Evolutionary conservation across 2,797 vertebrate genomes (phyloP).

Genomic region (Enteromius anoplus): DNA sequence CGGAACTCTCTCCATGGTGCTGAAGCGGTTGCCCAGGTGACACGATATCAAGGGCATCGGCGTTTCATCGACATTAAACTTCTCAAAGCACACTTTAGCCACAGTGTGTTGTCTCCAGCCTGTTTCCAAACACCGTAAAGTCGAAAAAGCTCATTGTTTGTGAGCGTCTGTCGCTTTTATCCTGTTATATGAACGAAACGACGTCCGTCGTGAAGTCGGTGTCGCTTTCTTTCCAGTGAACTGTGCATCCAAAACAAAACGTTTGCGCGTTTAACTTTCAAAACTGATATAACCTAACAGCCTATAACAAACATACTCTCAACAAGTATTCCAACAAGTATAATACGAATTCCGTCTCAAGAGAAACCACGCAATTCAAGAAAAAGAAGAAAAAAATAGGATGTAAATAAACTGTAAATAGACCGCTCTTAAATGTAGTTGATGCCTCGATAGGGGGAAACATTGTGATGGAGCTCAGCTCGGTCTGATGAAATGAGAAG

Average conservation of each 20-base stretch:
- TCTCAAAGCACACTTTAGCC: not conserved
- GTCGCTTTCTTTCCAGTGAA: not conserved
- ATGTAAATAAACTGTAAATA: not conserved
- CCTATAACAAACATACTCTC: conserved; percentile 18
- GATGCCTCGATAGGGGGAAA: conserved; percentile 27
- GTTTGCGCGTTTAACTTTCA: not conserved
- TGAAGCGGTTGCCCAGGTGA: conserved; percentile 71
- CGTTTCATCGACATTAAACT: not conserved
- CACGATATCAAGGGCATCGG: conserved; percentile 61
- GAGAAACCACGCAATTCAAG: not conserved
- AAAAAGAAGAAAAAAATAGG: not conserved
- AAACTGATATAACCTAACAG: conserved; percentile 29
- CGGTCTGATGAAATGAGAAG: conserved; percentile 38
- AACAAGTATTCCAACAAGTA: conserved; percentile 46
- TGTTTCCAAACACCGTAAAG: not conserved
- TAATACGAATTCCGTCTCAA: not conserved
- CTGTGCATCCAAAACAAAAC: conserved; percentile 7
- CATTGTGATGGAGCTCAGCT: conserved; percentile 39
- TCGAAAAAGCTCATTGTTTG: not conserved
- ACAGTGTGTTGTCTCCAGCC: not conserved
- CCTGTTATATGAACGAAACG: not conserved
- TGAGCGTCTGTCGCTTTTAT: not conserved
- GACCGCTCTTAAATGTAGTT: conserved; percentile 4
- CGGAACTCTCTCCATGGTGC: conserved; percentile 69
- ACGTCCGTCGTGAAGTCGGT: not conserved